These are phyloP conservation scores for Hycleus phaleratus DNA, from an alignment of 1,140 invertebrate species.

Conservation along the genomic window DNA sequence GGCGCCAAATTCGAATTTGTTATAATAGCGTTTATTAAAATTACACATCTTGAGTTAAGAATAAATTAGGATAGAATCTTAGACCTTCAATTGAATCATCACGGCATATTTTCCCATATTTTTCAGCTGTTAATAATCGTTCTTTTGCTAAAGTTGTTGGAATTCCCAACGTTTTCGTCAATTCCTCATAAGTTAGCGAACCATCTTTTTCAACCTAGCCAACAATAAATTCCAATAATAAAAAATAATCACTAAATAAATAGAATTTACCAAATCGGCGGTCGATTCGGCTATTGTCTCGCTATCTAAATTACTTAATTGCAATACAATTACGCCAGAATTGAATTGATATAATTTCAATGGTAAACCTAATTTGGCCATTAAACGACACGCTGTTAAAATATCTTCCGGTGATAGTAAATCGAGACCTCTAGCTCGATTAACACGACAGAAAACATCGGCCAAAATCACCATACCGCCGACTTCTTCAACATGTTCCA, in stretches of 20 bases:
- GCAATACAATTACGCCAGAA: conserved; percentile 85
- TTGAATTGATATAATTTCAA: conserved; percentile 77
- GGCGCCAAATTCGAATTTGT: no score
- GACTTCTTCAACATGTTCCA: conserved; percentile 76
- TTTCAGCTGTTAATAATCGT: conserved; percentile 74
- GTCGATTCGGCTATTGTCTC: conserved; percentile 66
- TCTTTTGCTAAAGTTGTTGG: conserved; percentile 86
- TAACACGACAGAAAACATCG: conserved; percentile 94
- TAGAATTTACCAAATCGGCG: conserved; percentile 54
- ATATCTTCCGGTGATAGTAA: conserved; percentile 91
- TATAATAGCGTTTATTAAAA: neutral
- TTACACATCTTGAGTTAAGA: conserved; percentile 46
- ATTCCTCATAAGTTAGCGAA: conserved; percentile 75
- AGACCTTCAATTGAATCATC: conserved; percentile 92
- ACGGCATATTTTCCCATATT: conserved; percentile 74
- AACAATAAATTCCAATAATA: conserved; percentile 29
- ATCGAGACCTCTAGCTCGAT: conserved; percentile 80
- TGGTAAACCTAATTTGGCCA: conserved; percentile 59
- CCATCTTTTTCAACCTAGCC: conserved; percentile 62
- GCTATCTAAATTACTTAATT: conserved; percentile 72
- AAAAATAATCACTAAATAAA: neutral
- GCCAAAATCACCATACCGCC: conserved; percentile 95
- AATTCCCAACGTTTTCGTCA: conserved; percentile 72
- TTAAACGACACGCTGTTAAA: conserved; percentile 75
- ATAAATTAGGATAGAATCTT: conserved; percentile 85